Base-by-base conservation (phyloP, 2,888 invertebrate genomes). In the Linnaemya vulpina region DNA sequence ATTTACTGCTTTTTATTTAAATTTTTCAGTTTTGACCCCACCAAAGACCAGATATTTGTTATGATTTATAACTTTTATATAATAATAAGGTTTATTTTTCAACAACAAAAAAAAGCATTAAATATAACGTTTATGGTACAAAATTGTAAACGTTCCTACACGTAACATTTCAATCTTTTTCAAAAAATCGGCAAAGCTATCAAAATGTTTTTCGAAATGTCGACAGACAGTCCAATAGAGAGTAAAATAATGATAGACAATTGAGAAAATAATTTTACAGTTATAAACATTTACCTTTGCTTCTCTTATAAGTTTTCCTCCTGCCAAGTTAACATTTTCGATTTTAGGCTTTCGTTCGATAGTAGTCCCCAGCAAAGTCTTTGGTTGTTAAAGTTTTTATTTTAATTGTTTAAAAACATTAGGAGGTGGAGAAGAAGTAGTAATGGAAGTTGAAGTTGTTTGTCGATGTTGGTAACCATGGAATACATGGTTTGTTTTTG, bases 261-360 rank as follows among this genome's bases (percentile, higher is more conserved):
- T 0, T n/a, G 43, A 38, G 55, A 73, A 76, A 40, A 83, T 30
- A 55, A 15, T 49, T 75, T 30, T 65, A 75, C 49, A 71, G 71
- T 63, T 81, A 13, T 67, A 40, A 74, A 46, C 49, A 90, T 89
- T 92, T 96, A 99, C 98, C 98, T 98, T 98, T 90, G 98, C 98
- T 94, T 99, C 99, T 87, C 98, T 95, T 91, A 99, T 98, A 93
- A 96, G 97, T 92, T 97, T 95, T 89, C 98, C 98, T 90, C 99
- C 99, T 90, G 97, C 97, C 89, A 96, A 94, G 94, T 99, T 99
- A 91, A 98, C 97, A 91, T 97, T 96, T 93, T 99, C 99, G 91
- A 99, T 97, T 93, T 96, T 96, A 90, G 97, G 97, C 89, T 97
- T 97, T 92, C 97, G 95, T 93, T 99, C 98, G 91, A 97, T 96